Conservation (phyloP, 2,888 invertebrate species). For the Pelosia muscerda region DNA sequence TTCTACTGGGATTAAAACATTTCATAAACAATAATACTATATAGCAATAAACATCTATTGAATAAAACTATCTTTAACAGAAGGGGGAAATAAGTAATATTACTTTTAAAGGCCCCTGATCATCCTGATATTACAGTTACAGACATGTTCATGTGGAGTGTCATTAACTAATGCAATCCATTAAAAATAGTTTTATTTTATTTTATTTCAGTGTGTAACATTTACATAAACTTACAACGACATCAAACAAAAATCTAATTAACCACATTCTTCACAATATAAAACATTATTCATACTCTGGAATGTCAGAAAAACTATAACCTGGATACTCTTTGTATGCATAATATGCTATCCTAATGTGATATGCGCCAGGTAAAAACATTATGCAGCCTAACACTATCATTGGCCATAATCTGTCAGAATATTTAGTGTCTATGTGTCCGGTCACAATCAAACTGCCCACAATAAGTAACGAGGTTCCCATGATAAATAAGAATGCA, state of each 20-base stretch:
- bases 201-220: neutral
- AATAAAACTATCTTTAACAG: no score
- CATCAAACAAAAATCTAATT: slow-evolving; percentile 5
- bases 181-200: neutral
- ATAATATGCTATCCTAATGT: slow-evolving; percentile 94
- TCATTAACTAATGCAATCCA: no score
- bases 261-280: neutral
- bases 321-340: slow-evolving; percentile 94
- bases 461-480: slow-evolving; percentile 90
- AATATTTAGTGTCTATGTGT: slow-evolving; percentile 93
- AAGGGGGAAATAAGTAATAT: no score
- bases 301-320: slow-evolving; percentile 95
- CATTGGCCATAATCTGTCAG: slow-evolving; percentile 95
- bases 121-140: no score
- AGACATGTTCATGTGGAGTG: no score
- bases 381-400: slow-evolving; percentile 94
- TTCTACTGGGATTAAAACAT: neutral
- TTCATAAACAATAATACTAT: neutral
- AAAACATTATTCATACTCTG: slow-evolving; percentile 90
- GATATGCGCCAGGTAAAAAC: slow-evolving; percentile 97
- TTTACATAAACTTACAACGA: neutral
- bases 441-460: slow-evolving; percentile 93
- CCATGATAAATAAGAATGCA: slow-evolving; percentile 91
- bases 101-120: no score
- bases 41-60: neutral